Evolutionary conservation across 2,797 vertebrate species (phyloP), one percentile per base, ranked within the genome.

Genomic region (Hephaestus fuliginosus): DNA sequence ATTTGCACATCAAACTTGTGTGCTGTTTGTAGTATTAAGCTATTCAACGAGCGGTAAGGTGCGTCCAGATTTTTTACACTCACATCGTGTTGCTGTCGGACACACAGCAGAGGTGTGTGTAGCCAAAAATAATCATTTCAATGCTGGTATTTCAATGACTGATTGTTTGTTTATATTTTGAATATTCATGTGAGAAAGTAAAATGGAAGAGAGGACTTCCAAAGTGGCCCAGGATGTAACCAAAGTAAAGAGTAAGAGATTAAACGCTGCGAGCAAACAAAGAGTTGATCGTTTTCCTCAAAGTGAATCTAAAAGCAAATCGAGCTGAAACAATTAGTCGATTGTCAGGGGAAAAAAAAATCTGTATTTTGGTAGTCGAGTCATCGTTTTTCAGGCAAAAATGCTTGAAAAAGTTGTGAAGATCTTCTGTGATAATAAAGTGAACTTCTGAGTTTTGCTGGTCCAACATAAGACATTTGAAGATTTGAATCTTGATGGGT

Each of bases 1-100:
- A 58, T 85, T 88, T 87, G 72, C 82, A 81, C 76, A 46, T 68
- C n/a, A n/a, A 25, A 33, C 46, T 3, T 80, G 80, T 81, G 76
- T 75, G 52, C 71, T 60, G 49, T 62, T 44, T 39, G 74, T 52
- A 4, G 44, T 65, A 9, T 82, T 22, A 44, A 73, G 57, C 74
- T 62, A 30, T 64, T 67, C 44, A 61, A 46, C n/a, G 30, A 66
- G 77, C 63, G 44, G 70, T 36, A 44, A 77, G 77, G 70, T 86
- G 75, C 49, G 74, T 85, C 74, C 81, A 25, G 17, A 22, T 63
- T 84, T 78, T 43, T 28, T 49, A 22, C 14, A 33, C 53, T 78
- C 76, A 33, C 53, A 15, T 48, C 10, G 30, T 48, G 56, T 57
- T 51, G n/a, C 56, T 46, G 25, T 52, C 55, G n/a, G 1, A 58